phyloP scores from a whole-genome alignment of 2,888 invertebrate genomes.

The Leptogaster cylindrica region DNA sequence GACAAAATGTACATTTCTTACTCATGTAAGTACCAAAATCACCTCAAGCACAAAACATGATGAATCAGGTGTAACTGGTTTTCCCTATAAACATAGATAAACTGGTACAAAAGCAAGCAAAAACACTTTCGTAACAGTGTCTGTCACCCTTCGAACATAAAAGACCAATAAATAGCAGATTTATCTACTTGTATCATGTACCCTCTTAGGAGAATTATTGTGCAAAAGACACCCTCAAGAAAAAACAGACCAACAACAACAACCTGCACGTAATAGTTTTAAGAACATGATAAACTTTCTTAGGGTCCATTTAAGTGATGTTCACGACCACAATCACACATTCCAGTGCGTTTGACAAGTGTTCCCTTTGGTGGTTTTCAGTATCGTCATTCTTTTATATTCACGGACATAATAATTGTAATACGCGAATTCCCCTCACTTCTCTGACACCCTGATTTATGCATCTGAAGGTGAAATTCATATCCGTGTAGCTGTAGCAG shows the following conservation, averaged over 20 bases:
- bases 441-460: conserved; percentile 3
- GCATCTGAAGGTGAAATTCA: conserved; percentile 8
- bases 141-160: conserved; percentile 4
- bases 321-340: conserved; percentile 21
- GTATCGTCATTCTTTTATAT: conserved; percentile 2
- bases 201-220: conserved; percentile 23
- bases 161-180: conserved; percentile 1
- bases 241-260: not conserved
- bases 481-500: no score
- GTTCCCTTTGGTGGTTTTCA: not conserved
- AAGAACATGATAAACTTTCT: conserved; percentile 11
- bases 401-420: conserved; percentile 15
- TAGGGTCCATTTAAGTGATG: conserved; percentile 22
- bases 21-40: no score
- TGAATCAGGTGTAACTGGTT: no score
- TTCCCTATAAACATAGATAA: no score
- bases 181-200: conserved; percentile 21
- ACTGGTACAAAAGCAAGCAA: no score
- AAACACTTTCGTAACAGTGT: not conserved
- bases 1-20: no score
- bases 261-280: conserved; percentile 20
- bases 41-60: no score
- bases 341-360: conserved; percentile 19
- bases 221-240: not conserved
- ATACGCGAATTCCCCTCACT: not conserved